Base-by-base conservation (phyloP, 2,113 vertebrate species). In the Ophthalmolycus amberensis region DNA sequence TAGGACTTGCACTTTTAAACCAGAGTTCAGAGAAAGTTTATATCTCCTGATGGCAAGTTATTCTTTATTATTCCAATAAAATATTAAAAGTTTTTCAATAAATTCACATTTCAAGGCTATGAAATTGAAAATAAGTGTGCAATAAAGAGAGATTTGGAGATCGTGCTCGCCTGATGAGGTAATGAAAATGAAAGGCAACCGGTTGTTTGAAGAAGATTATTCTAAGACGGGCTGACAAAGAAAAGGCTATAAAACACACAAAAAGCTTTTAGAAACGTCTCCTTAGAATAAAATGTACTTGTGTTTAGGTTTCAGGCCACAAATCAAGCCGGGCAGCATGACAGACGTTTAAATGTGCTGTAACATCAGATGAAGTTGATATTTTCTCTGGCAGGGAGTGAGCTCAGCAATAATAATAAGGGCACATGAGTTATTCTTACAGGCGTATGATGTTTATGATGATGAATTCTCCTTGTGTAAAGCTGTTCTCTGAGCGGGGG, bases 381-480 rank as follows among this genome's bases (percentile, higher is more conserved):
- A n/a, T 67, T 82, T 85, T 81, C 62, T 67, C 44, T 70, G 46
- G 58, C 68, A 59, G 40, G 6, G 50, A 71, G 29, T 4, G 20
- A 77, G n/a, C 71, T 64, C 59, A 75, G 64, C 75, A 40, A 27
- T 20, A 60, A 32, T 29, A 29, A 32, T 29, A 29, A 29, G 18
- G 27, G 67, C 63, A 15, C 68, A 59, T 25, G 11, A 50, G 58
- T 71, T 79, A 68, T 59, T 72, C 54, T 65, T 76, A 16, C 34
- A 18, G 52, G 22, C 38, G 20, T 29, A 50, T 50, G 56, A 85
- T 75, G 60, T 80, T 85, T 68, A 79, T 65, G 70, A 67, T 87
- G 84, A 88, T 87, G 63, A 52, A 80, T 86, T 84, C 72, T 69
- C 73, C 72, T 44, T 8, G 22, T 78, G 73, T 56, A 22, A 75